Conservation (phyloP, 2,797 vertebrate species). For the Phylloscopus collybita region DNA sequence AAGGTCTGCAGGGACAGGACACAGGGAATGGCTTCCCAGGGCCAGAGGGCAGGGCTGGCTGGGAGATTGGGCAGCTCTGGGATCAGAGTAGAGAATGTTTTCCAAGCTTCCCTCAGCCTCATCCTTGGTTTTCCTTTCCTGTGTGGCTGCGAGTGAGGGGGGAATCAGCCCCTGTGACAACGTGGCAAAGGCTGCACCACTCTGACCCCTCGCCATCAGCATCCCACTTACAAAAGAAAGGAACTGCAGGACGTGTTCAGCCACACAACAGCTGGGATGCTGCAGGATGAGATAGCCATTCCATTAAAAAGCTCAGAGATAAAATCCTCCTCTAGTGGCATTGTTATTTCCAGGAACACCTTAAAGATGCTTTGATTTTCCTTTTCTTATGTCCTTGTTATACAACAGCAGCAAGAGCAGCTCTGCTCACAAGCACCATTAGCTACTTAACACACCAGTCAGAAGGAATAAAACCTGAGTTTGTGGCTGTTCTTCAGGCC, state of each 20-base stretch:
- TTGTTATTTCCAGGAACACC: conserved; percentile 34
- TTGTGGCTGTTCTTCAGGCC: not conserved
- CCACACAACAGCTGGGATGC: not conserved
- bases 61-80: not conserved
- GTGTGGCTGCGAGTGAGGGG: not conserved
- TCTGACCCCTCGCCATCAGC: not conserved
- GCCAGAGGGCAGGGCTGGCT: not conserved
- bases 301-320: not conserved
- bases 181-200: not conserved
- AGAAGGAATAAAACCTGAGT: not conserved
- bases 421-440: conserved; percentile 25
- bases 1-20: not conserved
- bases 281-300: not conserved
- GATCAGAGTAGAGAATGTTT: not conserved
- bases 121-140: not conserved
- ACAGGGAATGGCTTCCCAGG: not conserved
- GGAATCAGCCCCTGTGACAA: not conserved
- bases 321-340: not conserved
- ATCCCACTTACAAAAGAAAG: not conserved
- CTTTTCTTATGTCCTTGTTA: not conserved
- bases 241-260: conserved; percentile 1
- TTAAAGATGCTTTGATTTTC: conserved; percentile 33
- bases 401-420: conserved; percentile 6
- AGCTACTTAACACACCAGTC: not conserved
- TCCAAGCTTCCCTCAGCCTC: not conserved